These are phyloP conservation scores for Palythoa caribaeorum DNA, from an alignment of 92 coral and sea anemone species.

Conservation along the genomic window DNA sequence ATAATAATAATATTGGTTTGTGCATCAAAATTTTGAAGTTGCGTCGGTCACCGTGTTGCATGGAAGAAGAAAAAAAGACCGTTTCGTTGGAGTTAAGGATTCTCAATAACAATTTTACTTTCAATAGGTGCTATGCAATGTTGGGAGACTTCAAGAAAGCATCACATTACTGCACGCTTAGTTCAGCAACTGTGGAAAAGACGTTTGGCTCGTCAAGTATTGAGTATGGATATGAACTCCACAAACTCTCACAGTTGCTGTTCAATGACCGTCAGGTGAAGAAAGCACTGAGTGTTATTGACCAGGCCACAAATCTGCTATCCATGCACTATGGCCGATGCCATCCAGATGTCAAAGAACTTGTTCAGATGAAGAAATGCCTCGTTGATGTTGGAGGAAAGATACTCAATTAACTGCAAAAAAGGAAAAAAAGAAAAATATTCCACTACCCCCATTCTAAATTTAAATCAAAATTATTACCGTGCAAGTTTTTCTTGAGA, in stretches of 20 bases:
- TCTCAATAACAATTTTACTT: neutral
- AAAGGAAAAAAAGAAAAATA: no score
- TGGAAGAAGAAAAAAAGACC: no score
- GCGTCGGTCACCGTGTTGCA: no score
- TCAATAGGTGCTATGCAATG: slow-evolving; percentile 87
- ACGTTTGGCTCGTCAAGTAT: slow-evolving; percentile 93
- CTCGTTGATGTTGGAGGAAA: slow-evolving; percentile 71
- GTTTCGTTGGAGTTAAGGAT: neutral
- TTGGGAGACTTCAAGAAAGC: slow-evolving; percentile 95
- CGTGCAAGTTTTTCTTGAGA: neutral
- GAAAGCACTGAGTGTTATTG: slow-evolving; percentile 88
- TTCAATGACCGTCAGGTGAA: slow-evolving; percentile 93
- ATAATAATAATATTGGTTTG: neutral
- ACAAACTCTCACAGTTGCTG: slow-evolving; percentile 90
- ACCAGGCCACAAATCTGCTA: slow-evolving; percentile 78
- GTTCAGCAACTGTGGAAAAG: slow-evolving; percentile 95
- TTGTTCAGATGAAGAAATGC: slow-evolving; percentile 86
- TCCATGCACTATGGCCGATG: slow-evolving; percentile 85
- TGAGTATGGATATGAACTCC: slow-evolving; percentile 96
- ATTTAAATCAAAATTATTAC: no score
- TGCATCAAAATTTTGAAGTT: neutral
- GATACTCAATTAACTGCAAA: neutral
- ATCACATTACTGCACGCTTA: slow-evolving; percentile 89
- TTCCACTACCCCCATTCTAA: no score
- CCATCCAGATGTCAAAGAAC: slow-evolving; percentile 94